Evolutionary conservation across 2,113 vertebrate genomes (phyloP), one percentile per base, ranked within the genome.

Genomic region (Lamprologus sp.): DNA sequence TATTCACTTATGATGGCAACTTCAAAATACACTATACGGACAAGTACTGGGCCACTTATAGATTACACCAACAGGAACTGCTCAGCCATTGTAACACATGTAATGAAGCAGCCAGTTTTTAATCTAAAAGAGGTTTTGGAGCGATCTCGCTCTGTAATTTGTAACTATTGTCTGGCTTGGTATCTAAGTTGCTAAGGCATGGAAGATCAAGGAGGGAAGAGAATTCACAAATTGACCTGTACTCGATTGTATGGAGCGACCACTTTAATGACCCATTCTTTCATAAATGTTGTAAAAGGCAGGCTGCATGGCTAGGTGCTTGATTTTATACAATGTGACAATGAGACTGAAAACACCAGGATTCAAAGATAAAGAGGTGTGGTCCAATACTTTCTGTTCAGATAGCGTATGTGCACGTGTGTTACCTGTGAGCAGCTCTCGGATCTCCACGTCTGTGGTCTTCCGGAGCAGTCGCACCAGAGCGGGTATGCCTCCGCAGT

Each of bases 371-470:
- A 28, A 28, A 75, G 42, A 31, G 23, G 6, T 2, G 23, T 31
- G 42, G 15, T 47, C 23, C 23, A 75, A 28, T 28, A 19, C 42
- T 63, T 35, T 63, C 45, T 47, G 70, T 75, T 28, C 7, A 75
- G 26, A 28, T 17, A 12, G 70, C 42, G 15, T 28, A 47, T 47
- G 40, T 75, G 6, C 23, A 4, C 3, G 2, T 15, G 12, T 68
- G 19, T 23, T 93, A 99, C 99, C 99, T 97, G 99, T 99, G 90
- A 99, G 98, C 93, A 99, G 96, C 94, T 99, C 99, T 92, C 98
- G 96, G 93, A 99, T 99, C 97, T 99, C 99, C 95, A 99, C 95
- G 77, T 99, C 99, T 4, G 97, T 97, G 42, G 98, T 97, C 96
- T 99, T 99, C 73, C 98, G 97, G 12, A 99, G 98, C 81, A 99